These are phyloP conservation scores for Volucella bombylans DNA, from an alignment of 2,888 invertebrate genomes.

Conservation along the genomic window DNA sequence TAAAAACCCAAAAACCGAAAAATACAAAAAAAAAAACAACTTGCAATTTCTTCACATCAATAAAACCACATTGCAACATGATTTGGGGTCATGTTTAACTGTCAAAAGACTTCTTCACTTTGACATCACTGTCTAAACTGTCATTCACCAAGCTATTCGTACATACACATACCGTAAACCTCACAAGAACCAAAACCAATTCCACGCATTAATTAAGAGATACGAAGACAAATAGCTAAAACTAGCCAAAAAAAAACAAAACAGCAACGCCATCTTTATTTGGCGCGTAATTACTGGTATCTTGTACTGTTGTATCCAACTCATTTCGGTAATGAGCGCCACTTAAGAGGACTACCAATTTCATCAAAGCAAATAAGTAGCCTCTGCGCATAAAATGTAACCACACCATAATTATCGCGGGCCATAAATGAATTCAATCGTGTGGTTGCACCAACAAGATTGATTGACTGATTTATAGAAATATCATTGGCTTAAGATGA, in stretches of 20 bases:
- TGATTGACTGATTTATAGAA: slow-evolving; percentile 74
- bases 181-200: slow-evolving; percentile 47
- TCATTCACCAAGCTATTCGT: slow-evolving; percentile 30
- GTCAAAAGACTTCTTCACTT: slow-evolving; percentile 63
- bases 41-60: slow-evolving; percentile 44
- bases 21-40: too few relatives aligned
- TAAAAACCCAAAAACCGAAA: too few relatives aligned
- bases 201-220: slow-evolving; percentile 61
- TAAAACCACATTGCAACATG: slow-evolving; percentile 66
- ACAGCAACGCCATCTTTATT: slow-evolving; percentile 58
- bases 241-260: slow-evolving; percentile 11
- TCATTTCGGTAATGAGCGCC: slow-evolving; percentile 70
- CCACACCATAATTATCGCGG: slow-evolving; percentile 49
- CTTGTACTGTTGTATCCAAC: slow-evolving; percentile 47
- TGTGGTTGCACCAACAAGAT: slow-evolving; percentile 27
- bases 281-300: slow-evolving; percentile 65
- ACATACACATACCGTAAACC: slow-evolving; percentile 17
- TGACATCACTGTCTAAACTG: slow-evolving; percentile 43
- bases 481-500: slow-evolving; percentile 56
- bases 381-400: slow-evolving; percentile 26
- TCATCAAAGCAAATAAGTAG: slow-evolving; percentile 45
- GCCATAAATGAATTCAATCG: slow-evolving; percentile 68
- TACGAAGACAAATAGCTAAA: background rate
- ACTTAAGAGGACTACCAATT: slow-evolving; percentile 41
- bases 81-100: slow-evolving; percentile 70